Percentiles rank a stretch among this genome's conserved stretches.
These are phyloP conservation scores for Cephus pulcher DNA, from an alignment of 2,888 invertebrate genomes.

Conservation along the genomic window DNA sequence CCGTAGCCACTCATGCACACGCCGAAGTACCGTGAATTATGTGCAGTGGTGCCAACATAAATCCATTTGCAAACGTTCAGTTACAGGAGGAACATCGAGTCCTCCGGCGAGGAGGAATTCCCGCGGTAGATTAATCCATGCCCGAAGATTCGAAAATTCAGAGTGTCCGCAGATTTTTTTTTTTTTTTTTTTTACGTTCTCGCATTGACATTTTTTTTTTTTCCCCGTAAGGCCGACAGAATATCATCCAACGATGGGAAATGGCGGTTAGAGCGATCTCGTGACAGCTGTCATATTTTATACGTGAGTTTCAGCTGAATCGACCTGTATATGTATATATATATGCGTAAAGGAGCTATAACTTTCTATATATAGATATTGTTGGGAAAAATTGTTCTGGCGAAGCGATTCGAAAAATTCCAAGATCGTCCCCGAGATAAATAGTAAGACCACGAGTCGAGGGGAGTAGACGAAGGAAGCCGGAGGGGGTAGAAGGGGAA, in stretches of 20 bases:
- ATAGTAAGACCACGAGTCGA: neutral
- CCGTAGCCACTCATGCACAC: conserved; percentile 34
- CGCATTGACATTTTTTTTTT: neutral
- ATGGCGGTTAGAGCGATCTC: neutral
- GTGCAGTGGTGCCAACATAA: conserved; percentile 40
- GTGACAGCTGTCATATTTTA: neutral
- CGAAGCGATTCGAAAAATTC: neutral
- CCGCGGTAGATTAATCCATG: conserved; percentile 6
- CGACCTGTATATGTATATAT: neutral
- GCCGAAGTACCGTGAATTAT: conserved; percentile 47
- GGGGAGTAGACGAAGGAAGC: neutral
- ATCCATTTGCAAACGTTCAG: conserved; percentile 46
- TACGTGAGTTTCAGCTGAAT: neutral
- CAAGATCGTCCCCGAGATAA: neutral
- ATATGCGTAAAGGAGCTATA: no score
- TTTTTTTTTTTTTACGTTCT: neutral
- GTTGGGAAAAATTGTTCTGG: no score
- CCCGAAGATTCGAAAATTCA: conserved; percentile 2
- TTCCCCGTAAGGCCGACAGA: neutral
- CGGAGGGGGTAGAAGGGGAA: neutral
- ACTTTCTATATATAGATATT: no score
- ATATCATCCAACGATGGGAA: neutral
- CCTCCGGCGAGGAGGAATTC: conserved; percentile 3
- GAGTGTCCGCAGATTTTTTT: conserved; percentile 1
- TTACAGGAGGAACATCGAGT: conserved; percentile 34